A percentile compares a stretch with the other conserved stretches of the same genome.
phyloP scores from a whole-genome alignment of 2,888 invertebrate species.

The Ornithoptera priamus region DNA sequence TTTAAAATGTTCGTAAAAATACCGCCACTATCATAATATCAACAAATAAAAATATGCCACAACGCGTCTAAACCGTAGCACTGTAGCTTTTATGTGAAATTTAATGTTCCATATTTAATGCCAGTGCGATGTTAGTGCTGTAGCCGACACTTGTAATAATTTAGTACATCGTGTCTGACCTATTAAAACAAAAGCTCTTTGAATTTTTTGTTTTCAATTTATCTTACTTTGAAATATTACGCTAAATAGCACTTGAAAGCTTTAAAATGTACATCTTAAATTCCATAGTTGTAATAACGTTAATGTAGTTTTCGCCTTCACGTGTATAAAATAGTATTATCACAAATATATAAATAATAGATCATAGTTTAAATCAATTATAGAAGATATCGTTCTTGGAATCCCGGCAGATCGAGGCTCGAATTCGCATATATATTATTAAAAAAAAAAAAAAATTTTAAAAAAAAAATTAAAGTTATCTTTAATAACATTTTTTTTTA shows the following conservation, averaged over 20 bases:
- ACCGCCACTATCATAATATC: slow-evolving; percentile 53
- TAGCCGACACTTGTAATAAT: slow-evolving; percentile 32
- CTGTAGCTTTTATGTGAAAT: slow-evolving; percentile 55
- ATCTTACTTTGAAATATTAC: not conserved
- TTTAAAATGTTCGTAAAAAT: slow-evolving; percentile 9
- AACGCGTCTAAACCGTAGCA: slow-evolving; percentile 48
- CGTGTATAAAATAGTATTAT: no score
- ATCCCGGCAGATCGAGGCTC: no score
- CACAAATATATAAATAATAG: no score
- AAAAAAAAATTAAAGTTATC: no score
- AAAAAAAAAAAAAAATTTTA: no score
- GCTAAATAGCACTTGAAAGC: not conserved
- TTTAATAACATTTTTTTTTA: no score
- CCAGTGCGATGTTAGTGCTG: slow-evolving; percentile 41
- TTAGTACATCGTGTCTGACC: slow-evolving; percentile 21
- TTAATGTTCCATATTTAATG: slow-evolving; percentile 58
- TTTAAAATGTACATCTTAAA: not conserved
- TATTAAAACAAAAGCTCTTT: slow-evolving; percentile 26
- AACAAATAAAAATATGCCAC: slow-evolving; percentile 49
- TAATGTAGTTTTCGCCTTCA: no score
- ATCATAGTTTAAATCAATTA: no score
- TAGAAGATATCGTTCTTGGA: no score
- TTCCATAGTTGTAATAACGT: not conserved
- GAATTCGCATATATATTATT: no score
- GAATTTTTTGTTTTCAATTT: slow-evolving; percentile 10